These are phyloP conservation scores for Heliothis virescens DNA, from an alignment of 1,140 invertebrate genomes.

Conservation along the genomic window DNA sequence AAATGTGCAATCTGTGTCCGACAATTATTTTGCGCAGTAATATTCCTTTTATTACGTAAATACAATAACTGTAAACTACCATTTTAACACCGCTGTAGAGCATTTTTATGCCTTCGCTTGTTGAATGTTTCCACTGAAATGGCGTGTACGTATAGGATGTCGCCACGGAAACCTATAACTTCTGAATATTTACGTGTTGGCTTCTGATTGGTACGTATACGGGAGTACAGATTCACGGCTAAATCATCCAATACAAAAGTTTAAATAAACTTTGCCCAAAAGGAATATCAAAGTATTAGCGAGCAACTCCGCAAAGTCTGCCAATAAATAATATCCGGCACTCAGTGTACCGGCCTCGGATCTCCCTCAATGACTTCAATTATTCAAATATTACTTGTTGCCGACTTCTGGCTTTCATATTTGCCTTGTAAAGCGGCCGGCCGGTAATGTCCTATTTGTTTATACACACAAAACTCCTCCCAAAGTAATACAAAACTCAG, in stretches of 20 bases:
- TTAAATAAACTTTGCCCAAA: not conserved
- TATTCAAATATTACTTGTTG: constrained; percentile 44
- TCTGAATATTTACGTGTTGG: not conserved
- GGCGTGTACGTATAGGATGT: too few relatives aligned
- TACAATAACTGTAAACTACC: too few relatives aligned
- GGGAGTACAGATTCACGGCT: not conserved
- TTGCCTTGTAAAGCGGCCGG: not conserved
- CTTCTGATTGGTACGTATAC: not conserved
- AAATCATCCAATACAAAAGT: not conserved
- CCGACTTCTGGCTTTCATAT: constrained; percentile 23
- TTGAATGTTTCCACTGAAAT: too few relatives aligned
- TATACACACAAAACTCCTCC: too few relatives aligned
- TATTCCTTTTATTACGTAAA: not conserved
- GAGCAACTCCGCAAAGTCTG: constrained; percentile 11
- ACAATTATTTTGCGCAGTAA: not conserved
- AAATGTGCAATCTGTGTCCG: not conserved
- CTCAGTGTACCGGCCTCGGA: not conserved
- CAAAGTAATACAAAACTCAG: too few relatives aligned
- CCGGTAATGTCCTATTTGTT: not conserved
- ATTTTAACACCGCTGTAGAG: too few relatives aligned
- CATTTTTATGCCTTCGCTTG: too few relatives aligned
- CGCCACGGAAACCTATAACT: too few relatives aligned
- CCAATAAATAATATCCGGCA: constrained; percentile 13
- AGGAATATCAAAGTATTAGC: not conserved
- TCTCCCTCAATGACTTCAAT: constrained; percentile 29